These are phyloP conservation scores for Cebus imitator DNA, from an alignment of 2,113 vertebrate species.

Conservation along the genomic window DNA sequence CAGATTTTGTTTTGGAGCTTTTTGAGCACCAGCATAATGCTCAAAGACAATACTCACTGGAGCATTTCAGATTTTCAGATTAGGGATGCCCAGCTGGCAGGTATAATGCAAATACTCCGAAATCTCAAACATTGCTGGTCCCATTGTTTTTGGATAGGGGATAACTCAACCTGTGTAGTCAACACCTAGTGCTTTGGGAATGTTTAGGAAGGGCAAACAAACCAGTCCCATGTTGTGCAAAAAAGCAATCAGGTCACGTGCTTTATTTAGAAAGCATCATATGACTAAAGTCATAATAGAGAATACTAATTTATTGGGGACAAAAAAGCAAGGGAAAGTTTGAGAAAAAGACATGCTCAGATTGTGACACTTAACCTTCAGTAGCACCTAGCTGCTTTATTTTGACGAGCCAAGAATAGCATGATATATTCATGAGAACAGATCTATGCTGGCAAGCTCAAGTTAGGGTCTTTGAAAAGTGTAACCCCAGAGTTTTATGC, in stretches of 20 bases:
- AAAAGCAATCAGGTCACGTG: not conserved
- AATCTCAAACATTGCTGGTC: not conserved
- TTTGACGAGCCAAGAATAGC: constrained; percentile 26
- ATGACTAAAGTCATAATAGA: not conserved
- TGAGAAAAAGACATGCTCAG: not conserved
- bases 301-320: not conserved
- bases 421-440: not conserved
- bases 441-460: not conserved
- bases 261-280: not conserved
- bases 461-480: constrained; percentile 43
- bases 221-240: not conserved
- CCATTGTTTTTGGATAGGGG: not conserved
- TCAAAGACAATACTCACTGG: not conserved
- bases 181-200: not conserved
- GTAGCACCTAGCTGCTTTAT: not conserved
- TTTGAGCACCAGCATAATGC: not conserved
- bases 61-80: not conserved
- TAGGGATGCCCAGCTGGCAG: not conserved
- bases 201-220: not conserved
- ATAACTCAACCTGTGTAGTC: not conserved
- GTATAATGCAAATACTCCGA: not conserved
- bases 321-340: not conserved
- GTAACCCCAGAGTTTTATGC: not conserved
- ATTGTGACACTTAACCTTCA: not conserved
- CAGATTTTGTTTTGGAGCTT: not conserved